These are phyloP conservation scores for Tinea trinotella DNA, from an alignment of 2,888 invertebrate species.

Conservation along the genomic window DNA sequence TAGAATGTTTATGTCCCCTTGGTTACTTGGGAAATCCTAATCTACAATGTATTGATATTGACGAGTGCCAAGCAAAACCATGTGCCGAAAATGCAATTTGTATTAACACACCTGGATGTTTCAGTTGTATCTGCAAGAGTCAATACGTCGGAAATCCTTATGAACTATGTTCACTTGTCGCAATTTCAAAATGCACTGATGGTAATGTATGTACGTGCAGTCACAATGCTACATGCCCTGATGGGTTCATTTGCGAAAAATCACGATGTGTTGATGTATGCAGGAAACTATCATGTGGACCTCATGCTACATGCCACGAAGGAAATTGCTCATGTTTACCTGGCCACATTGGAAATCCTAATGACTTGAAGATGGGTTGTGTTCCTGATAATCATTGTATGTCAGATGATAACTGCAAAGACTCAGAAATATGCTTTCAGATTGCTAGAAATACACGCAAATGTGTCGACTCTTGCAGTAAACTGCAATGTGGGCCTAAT, in stretches of 20 bases:
- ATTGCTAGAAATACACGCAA: slow-evolving; percentile 82
- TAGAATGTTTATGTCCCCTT: slow-evolving; percentile 86
- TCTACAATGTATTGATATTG: slow-evolving; percentile 86
- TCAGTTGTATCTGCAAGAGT: slow-evolving; percentile 90
- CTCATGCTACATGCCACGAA: slow-evolving; percentile 84
- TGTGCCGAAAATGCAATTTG: slow-evolving; percentile 91
- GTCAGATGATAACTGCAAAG: slow-evolving; percentile 86
- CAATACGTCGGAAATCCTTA: slow-evolving; percentile 91
- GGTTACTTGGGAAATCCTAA: slow-evolving; percentile 92
- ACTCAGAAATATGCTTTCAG: slow-evolving; percentile 91
- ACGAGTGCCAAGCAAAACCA: slow-evolving; percentile 85
- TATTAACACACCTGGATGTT: slow-evolving; percentile 90
- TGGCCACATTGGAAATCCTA: slow-evolving; percentile 83
- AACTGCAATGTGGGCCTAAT: slow-evolving; percentile 91
- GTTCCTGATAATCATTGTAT: slow-evolving; percentile 81
- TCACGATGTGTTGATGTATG: slow-evolving; percentile 85
- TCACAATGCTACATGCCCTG: slow-evolving; percentile 80
- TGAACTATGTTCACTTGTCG: slow-evolving; percentile 81
- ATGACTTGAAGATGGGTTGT: slow-evolving; percentile 80
- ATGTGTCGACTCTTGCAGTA: slow-evolving; percentile 90
- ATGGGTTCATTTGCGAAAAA: slow-evolving; percentile 81
- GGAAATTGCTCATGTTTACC: slow-evolving; percentile 86
- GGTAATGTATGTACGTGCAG: slow-evolving; percentile 80
- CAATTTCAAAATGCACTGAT: slow-evolving; percentile 79
- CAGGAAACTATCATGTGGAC: slow-evolving; percentile 82